A percentile compares a stretch with the other conserved stretches of the same genome.
These are phyloP conservation scores for Salvelinus fontinalis DNA, from an alignment of 2,113 vertebrate species.

Conservation along the genomic window DNA sequence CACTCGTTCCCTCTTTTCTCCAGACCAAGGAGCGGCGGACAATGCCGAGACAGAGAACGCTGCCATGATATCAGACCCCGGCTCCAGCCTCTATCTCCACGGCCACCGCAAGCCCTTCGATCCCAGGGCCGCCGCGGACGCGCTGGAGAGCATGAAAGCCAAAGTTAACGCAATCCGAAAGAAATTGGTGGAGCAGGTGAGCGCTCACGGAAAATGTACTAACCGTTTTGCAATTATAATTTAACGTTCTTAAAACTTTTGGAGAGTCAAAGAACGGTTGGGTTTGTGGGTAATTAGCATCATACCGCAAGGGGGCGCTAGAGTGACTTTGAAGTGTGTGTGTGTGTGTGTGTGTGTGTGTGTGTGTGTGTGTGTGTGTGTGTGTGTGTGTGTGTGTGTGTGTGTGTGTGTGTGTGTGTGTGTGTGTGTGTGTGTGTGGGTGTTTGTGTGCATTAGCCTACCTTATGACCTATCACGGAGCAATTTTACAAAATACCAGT, in stretches of 20 bases:
- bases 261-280: neutral
- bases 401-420: neutral
- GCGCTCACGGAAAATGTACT: neutral
- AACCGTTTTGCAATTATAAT: neutral
- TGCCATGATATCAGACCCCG: constrained; percentile 76
- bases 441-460: neutral
- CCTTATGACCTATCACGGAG: neutral
- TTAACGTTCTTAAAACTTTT: constrained; percentile 52
- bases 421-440: neutral
- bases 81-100: constrained; percentile 70
- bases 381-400: neutral
- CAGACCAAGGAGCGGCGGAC: constrained; percentile 67
- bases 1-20: constrained; percentile 10
- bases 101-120: constrained; percentile 73
- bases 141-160: constrained; percentile 81
- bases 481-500: neutral
- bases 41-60: constrained; percentile 69
- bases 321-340: constrained; percentile 22
- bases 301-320: constrained; percentile 63
- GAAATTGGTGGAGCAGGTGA: constrained; percentile 82
- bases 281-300: neutral
- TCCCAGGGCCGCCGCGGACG: constrained; percentile 75
- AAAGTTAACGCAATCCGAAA: constrained; percentile 70
- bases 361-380: neutral
- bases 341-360: neutral